phyloP scores from a whole-genome alignment of 2,888 invertebrate genomes.

The Diachrysia chrysitis region DNA sequence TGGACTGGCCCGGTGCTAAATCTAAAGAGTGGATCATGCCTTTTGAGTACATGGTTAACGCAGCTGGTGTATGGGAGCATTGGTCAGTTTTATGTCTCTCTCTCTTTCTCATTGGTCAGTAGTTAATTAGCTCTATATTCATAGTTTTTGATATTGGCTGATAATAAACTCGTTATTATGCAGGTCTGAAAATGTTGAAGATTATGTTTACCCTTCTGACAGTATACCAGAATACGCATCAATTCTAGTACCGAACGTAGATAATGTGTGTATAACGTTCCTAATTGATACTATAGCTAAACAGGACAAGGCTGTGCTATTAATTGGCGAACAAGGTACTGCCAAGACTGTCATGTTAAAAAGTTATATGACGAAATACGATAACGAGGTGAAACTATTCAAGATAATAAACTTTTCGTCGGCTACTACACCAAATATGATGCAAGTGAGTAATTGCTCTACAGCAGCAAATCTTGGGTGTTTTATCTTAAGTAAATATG shows the following conservation, averaged over 20 bases:
- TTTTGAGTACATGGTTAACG: conserved; percentile 94
- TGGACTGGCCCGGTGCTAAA: conserved; percentile 92
- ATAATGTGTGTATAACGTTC: conserved; percentile 95
- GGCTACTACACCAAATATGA: conserved; percentile 97
- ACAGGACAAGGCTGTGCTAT: conserved; percentile 94
- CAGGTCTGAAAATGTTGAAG: conserved; percentile 91
- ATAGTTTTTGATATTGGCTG: neutral
- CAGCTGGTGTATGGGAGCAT: conserved; percentile 94
- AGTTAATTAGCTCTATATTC: neutral
- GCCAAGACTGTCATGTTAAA: conserved; percentile 98
- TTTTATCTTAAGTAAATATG: neutral
- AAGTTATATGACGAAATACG: conserved; percentile 93
- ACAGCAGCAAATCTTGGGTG: neutral
- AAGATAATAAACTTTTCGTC: conserved; percentile 97
- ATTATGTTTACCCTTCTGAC: conserved; percentile 93
- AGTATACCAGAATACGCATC: conserved; percentile 93
- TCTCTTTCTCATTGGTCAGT: too few species aligned
- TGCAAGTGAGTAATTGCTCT: conserved; percentile 89
- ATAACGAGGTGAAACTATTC: conserved; percentile 93
- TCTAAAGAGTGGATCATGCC: conserved; percentile 92
- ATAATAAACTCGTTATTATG: neutral
- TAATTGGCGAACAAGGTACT: conserved; percentile 97
- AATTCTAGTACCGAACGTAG: conserved; percentile 96
- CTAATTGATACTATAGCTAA: conserved; percentile 94
- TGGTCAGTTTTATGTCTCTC: conserved; percentile 89